Percentiles rank a stretch among this genome's conserved stretches.
phyloP scores from a whole-genome alignment of 2,113 vertebrate species.

The Bothrops jararaca region DNA sequence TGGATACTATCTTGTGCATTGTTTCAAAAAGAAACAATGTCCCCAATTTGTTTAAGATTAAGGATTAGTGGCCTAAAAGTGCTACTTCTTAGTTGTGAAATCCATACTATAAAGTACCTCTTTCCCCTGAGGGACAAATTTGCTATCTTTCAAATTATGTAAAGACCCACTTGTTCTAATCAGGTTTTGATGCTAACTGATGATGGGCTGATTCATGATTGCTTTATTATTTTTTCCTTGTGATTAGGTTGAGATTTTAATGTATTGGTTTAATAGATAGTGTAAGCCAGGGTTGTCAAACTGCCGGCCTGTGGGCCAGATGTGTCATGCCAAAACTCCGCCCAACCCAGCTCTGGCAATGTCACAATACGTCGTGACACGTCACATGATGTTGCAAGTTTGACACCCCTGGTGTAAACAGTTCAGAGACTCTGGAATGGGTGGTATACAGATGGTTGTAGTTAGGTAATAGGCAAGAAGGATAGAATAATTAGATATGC shows the following conservation, averaged over 20 bases:
- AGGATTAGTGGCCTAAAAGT: not conserved
- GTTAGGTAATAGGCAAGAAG: not conserved
- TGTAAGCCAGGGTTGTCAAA: not conserved
- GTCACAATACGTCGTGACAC: too few relatives aligned
- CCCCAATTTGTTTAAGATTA: not conserved
- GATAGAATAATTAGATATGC: not conserved
- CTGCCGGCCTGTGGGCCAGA: too few relatives aligned
- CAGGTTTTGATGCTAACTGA: not conserved
- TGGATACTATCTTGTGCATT: not conserved
- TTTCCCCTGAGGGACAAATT: not conserved
- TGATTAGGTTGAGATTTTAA: not conserved
- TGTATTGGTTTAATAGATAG: not conserved
- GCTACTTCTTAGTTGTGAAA: not conserved
- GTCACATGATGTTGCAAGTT: too few relatives aligned
- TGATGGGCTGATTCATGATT: not conserved
- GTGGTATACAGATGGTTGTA: not conserved
- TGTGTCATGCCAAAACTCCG: too few relatives aligned
- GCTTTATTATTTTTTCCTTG: not conserved
- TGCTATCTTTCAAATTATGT: not conserved
- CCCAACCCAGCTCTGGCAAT: too few relatives aligned
- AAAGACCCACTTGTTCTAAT: not conserved
- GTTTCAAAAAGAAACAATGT: not conserved
- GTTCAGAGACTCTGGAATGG: not conserved
- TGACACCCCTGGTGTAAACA: not conserved
- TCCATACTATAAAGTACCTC: not conserved